Base-by-base conservation (phyloP, 23 tunicate species). In the Styela clava region DNA sequence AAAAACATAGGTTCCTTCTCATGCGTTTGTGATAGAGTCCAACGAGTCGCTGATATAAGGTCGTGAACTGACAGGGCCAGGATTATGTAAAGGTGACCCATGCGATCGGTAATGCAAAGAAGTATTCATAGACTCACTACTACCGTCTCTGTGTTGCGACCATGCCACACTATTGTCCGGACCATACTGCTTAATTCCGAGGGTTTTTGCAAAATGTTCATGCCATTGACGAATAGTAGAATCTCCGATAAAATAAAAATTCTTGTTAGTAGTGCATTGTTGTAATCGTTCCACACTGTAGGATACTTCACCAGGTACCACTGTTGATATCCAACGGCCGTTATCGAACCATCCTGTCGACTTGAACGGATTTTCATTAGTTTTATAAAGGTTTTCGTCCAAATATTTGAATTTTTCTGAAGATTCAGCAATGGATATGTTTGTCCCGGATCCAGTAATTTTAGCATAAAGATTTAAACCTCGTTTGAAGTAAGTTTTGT, bases 81-180 rank as follows among this genome's bases (percentile, higher is more conserved):
- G 89, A 52, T 89, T 89, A 24, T 89, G 88, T 24, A 89, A 31
- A 25, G 95, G 95, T 22, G 88, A 85, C 1, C 95, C 95, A 63
- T 89, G 95, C 1, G 95, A 87, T 32, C 85, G 34, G 69, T 84
- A 89, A 33, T 76, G 78, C 63, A 89, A 33, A 7, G 86, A 24
- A 22, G 81, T 30, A 78, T 85, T 85, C 56, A 52, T n/a, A n/a
- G n/a, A 23, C 52, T 35, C 20, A 52, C 37, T 62, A 2, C 18
- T 21, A 2, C 25, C 37, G 36, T 86, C 69, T n/a, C 35, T 79
- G 33, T 28, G 37, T 31, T 70, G 79, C 85, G 79, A 80, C 31
- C 35, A 74, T 12, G 27, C 36, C 33, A 26, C 35, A 3, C 63
- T 34, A 29, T 23, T 36, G 30, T 73, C 85, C 20, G 74, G 74